Conservation (phyloP, 2,113 vertebrate genomes). For the Melanerpes formicivorus region DNA sequence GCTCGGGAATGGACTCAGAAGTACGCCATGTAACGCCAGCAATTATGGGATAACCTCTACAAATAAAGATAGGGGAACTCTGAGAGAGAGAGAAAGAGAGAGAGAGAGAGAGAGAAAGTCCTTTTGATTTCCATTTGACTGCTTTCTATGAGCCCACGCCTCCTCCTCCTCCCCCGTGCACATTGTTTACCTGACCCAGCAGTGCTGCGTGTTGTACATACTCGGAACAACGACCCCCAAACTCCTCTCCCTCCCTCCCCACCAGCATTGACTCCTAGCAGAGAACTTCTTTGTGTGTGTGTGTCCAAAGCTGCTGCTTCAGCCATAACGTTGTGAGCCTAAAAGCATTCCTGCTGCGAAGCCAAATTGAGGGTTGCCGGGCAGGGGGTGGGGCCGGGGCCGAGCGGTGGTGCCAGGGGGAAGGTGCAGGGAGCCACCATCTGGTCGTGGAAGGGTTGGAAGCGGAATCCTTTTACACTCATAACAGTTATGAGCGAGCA, state of each 20-base stretch:
- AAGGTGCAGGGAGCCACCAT: not conserved
- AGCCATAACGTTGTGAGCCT: conserved; percentile 84
- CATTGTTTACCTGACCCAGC: conserved; percentile 85
- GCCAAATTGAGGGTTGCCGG: conserved; percentile 77
- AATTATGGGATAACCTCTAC: conserved; percentile 95
- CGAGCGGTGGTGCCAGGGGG: conserved; percentile 42
- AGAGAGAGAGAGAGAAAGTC: conserved; percentile 96
- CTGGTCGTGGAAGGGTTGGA: conserved; percentile 28
- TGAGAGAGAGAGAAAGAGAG: conserved; percentile 96
- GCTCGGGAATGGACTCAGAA: conserved; percentile 99
- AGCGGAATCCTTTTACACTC: conserved; percentile 86
- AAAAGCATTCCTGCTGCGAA: conserved; percentile 85
- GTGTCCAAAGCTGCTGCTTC: conserved; percentile 83
- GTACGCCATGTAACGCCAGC: conserved; percentile 99
- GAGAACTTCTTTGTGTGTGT: conserved; percentile 75
- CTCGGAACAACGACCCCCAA: conserved; percentile 85
- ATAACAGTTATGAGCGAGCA: conserved; percentile 82
- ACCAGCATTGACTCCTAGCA: conserved; percentile 85
- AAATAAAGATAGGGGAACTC: conserved; percentile 96
- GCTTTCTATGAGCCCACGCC: conserved; percentile 97
- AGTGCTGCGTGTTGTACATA: conserved; percentile 88
- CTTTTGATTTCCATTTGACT: conserved; percentile 99
- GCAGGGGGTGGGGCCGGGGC: not conserved
- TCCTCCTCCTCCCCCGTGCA: conserved; percentile 85
- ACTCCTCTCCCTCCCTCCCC: conserved; percentile 81